These are phyloP conservation scores for Neosalanx taihuensis DNA, from an alignment of 2,797 vertebrate species.

Conservation along the genomic window DNA sequence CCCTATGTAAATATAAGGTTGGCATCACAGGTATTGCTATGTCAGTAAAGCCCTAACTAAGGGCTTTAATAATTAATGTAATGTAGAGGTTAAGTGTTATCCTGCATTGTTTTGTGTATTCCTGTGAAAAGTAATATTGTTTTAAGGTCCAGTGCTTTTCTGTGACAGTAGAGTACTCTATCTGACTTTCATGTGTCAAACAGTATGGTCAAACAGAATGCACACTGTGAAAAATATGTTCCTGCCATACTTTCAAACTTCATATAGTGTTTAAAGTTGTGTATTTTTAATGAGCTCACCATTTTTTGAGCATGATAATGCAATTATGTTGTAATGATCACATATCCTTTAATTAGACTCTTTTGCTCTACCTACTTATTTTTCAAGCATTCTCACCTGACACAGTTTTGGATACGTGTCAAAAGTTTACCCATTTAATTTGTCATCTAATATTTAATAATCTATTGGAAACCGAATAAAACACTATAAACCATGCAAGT, in stretches of 20 bases:
- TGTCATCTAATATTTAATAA: constrained; percentile 71
- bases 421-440: constrained; percentile 60
- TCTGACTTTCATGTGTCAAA: constrained; percentile 47
- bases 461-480: constrained; percentile 62
- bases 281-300: constrained; percentile 38
- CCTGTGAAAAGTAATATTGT: constrained; percentile 62
- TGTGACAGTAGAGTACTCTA: constrained; percentile 45
- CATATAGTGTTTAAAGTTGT: constrained; percentile 33
- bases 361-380: constrained; percentile 23
- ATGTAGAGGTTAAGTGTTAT: background rate
- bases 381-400: constrained; percentile 54
- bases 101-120: constrained; percentile 62
- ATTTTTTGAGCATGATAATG: constrained; percentile 54
- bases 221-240: constrained; percentile 64
- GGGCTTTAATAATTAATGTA: background rate
- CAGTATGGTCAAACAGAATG: constrained; percentile 41
- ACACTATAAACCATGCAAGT: constrained; percentile 65
- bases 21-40: constrained; percentile 8
- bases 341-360: constrained; percentile 41
- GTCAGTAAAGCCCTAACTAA: too few relatives aligned
- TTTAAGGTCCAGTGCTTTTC: constrained; percentile 44
- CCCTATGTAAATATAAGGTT: constrained; percentile 7
- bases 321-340: constrained; percentile 42
- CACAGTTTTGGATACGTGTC: constrained; percentile 55
- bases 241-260: constrained; percentile 49